Percentiles rank a stretch among this genome's conserved stretches.
Conservation (phyloP, 2,113 vertebrate genomes). For the Oreochromis tanganicae region DNA sequence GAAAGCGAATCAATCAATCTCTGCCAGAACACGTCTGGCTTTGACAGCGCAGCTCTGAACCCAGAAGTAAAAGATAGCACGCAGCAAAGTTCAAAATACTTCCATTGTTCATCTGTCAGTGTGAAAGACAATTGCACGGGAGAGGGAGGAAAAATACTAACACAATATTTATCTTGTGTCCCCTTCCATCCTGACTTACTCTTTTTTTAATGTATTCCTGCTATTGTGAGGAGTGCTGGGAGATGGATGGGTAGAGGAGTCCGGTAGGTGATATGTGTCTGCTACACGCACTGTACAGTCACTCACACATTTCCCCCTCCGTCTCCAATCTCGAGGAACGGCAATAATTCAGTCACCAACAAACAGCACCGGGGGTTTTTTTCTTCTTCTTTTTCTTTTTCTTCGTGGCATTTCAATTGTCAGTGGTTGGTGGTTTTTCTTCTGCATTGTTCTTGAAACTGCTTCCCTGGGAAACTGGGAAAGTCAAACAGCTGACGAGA, state of each 20-base stretch:
- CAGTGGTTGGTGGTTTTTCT: conserved; percentile 38
- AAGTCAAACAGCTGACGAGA: conserved; percentile 71
- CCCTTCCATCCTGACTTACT: conserved; percentile 50
- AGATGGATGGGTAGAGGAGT: conserved; percentile 60
- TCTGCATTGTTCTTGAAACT: conserved; percentile 56
- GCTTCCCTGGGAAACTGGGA: conserved; percentile 67
- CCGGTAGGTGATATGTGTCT: conserved; percentile 53
- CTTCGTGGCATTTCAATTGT: conserved; percentile 56
- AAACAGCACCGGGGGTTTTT: not conserved
- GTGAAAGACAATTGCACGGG: conserved; percentile 54
- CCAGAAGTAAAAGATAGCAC: conserved; percentile 58
- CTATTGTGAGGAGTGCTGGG: conserved; percentile 46
- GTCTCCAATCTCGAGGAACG: conserved; percentile 33
- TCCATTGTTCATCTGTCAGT: conserved; percentile 72
- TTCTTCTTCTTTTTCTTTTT: not conserved
- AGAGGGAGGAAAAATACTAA: conserved; percentile 50
- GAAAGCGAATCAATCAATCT: conserved; percentile 63
- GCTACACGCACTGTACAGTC: conserved; percentile 37
- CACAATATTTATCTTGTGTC: conserved; percentile 73
- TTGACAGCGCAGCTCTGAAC: conserved; percentile 60
- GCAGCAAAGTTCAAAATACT: conserved; percentile 71
- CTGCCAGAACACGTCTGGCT: conserved; percentile 42
- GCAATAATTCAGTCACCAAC: conserved; percentile 58
- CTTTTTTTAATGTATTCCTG: conserved; percentile 67
- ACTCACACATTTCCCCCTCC: conserved; percentile 32